Evolutionary conservation across 2,797 vertebrate species (phyloP).

Genomic region (Microctenopoma stevenorrisi): DNA sequence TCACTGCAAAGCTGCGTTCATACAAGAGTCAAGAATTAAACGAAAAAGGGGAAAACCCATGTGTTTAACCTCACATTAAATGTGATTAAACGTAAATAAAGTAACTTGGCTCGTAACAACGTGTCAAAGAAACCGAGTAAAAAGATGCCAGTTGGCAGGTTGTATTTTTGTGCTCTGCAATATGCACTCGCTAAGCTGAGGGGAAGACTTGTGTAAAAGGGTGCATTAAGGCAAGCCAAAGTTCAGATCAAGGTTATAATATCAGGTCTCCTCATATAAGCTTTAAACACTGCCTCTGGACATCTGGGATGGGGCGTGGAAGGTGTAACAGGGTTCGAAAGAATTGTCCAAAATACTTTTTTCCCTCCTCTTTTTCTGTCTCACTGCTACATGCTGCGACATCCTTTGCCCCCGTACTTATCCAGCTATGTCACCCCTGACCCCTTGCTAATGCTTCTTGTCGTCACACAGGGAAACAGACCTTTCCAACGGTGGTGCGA

Average conservation of each 20-base stretch:
- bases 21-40: too few species aligned
- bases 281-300: constrained; percentile 4
- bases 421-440: constrained; percentile 55
- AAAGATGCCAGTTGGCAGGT: not conserved
- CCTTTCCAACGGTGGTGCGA: constrained; percentile 56
- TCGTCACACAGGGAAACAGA: constrained; percentile 50
- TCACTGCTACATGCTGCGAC: constrained; percentile 38
- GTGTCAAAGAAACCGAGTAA: not conserved
- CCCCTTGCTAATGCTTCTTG: constrained; percentile 66
- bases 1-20: not conserved
- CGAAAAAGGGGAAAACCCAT: not conserved
- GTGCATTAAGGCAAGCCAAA: not conserved
- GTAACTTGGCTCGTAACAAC: not conserved
- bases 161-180: not conserved
- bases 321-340: not conserved
- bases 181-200: not conserved
- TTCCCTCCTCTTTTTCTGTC: constrained; percentile 17
- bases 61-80: not conserved
- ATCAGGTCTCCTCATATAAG: constrained; percentile 25
- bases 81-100: not conserved
- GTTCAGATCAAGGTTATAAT: constrained; percentile 25
- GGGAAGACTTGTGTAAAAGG: not conserved
- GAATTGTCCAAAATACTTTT: constrained; percentile 16
- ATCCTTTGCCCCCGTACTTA: constrained; percentile 46
- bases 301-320: not conserved